phyloP scores from a whole-genome alignment of 1,140 invertebrate genomes.

The Drepana arcuata region DNA sequence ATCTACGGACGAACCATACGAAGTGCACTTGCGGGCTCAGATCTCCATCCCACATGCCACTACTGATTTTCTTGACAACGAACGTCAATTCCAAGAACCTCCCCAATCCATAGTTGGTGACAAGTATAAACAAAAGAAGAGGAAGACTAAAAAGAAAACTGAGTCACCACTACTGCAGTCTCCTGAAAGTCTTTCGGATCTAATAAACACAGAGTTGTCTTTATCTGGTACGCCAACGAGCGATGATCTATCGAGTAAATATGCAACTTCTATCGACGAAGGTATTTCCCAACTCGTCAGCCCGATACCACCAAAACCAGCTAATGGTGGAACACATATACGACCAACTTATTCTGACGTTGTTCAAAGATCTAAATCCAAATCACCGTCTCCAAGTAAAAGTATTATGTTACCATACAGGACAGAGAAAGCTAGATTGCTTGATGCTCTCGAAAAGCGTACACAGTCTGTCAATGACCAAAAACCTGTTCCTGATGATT shows the following conservation, averaged over 20 bases:
- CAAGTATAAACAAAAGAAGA: constrained; percentile 56
- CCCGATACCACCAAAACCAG: constrained; percentile 21
- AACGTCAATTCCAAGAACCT: constrained; percentile 31
- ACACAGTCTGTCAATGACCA: constrained; percentile 44
- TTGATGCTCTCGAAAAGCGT: constrained; percentile 49
- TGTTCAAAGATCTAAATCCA: constrained; percentile 64
- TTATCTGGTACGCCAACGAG: constrained; percentile 57
- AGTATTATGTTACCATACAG: constrained; percentile 25
- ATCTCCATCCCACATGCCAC: constrained; percentile 72
- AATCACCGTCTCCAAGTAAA: constrained; percentile 61
- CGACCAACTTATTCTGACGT: constrained; percentile 66
- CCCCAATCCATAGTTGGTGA: constrained; percentile 37
- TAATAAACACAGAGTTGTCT: constrained; percentile 64
- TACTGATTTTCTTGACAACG: constrained; percentile 46
- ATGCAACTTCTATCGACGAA: constrained; percentile 62
- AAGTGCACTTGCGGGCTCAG: constrained; percentile 75
- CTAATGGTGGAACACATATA: constrained; percentile 16
- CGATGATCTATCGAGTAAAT: constrained; percentile 55
- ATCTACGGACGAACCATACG: constrained; percentile 75
- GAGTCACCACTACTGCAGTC: constrained; percentile 40
- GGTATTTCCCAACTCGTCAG: constrained; percentile 56
- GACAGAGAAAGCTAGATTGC: constrained; percentile 43
- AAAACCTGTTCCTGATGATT: constrained; percentile 35
- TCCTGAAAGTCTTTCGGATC: constrained; percentile 66
- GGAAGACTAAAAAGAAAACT: constrained; percentile 56